Percentiles rank a stretch among this genome's conserved stretches.
phyloP scores from a whole-genome alignment of 2,113 vertebrate genomes.

The Spilogale gracilis region DNA sequence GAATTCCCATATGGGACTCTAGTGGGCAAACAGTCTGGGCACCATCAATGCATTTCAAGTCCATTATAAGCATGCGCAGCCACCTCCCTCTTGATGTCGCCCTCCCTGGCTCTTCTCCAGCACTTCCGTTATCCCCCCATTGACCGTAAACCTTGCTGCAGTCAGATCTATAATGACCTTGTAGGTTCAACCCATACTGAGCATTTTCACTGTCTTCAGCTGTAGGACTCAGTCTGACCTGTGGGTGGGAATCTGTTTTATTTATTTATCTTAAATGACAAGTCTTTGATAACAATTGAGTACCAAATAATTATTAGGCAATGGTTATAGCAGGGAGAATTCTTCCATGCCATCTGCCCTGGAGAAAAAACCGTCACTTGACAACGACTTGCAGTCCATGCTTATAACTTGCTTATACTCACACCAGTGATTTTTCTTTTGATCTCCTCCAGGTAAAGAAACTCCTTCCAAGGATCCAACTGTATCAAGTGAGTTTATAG shows the following conservation, averaged over 20 bases:
- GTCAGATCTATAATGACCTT: background rate
- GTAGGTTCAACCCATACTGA: background rate
- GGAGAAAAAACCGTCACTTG: background rate
- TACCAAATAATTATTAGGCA: background rate
- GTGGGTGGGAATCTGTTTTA: background rate
- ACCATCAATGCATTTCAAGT: background rate
- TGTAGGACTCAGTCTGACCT: background rate
- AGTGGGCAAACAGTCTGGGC: background rate
- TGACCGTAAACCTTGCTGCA: background rate
- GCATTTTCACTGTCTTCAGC: background rate
- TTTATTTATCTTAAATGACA: background rate
- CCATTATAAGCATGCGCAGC: too few species aligned
- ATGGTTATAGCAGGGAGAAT: background rate
- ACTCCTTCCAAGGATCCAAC: conserved; percentile 78
- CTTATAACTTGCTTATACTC: background rate
- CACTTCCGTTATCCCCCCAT: too few species aligned
- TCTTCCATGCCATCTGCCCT: background rate
- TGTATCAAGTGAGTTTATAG: conserved; percentile 40
- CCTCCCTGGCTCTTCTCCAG: background rate
- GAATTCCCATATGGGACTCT: background rate
- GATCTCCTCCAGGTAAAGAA: conserved; percentile 84
- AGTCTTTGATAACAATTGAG: background rate
- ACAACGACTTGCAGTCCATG: background rate
- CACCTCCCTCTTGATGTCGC: background rate
- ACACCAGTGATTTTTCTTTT: conserved; percentile 17